A percentile compares a stretch with the other conserved stretches of the same genome.
These are phyloP conservation scores for Plutomurus gul DNA, from an alignment of 1,140 invertebrate species.

Conservation along the genomic window DNA sequence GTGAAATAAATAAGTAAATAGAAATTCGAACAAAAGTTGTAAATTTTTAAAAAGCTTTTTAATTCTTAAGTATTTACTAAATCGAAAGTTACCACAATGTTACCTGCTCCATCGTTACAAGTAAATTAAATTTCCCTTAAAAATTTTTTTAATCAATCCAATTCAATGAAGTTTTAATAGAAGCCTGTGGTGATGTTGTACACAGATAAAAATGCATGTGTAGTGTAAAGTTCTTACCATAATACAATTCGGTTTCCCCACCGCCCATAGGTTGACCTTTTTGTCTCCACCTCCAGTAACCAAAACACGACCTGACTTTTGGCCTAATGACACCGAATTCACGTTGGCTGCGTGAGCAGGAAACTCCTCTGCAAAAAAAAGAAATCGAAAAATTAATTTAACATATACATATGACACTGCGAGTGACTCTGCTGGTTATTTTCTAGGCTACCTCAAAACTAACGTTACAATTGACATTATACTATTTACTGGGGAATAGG, in stretches of 20 bases:
- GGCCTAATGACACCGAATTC: conserved; percentile 86
- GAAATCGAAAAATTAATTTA: conserved; percentile 40
- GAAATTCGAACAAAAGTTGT: no score
- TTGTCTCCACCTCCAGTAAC: conserved; percentile 96
- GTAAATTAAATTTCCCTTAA: no score
- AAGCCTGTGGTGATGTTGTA: not conserved
- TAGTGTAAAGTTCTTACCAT: conserved; percentile 71
- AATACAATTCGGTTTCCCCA: conserved; percentile 92
- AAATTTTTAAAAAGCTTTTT: no score
- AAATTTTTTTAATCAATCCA: not conserved
- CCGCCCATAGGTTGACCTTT: conserved; percentile 96
- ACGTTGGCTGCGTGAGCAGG: conserved; percentile 85
- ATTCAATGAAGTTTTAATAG: not conserved
- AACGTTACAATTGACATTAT: not conserved
- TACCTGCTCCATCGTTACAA: not conserved
- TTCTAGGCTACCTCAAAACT: not conserved
- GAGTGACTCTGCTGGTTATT: no score
- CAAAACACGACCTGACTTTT: conserved; percentile 87
- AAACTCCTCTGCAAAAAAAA: conserved; percentile 79
- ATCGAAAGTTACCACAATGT: not conserved
- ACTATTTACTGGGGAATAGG: no score
- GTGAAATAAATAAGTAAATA: no score
- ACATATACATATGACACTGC: not conserved
- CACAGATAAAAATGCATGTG: not conserved
- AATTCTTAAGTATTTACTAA: no score